Base-by-base conservation (phyloP, 2,888 invertebrate species). In the Metopia argyrocephala region DNA sequence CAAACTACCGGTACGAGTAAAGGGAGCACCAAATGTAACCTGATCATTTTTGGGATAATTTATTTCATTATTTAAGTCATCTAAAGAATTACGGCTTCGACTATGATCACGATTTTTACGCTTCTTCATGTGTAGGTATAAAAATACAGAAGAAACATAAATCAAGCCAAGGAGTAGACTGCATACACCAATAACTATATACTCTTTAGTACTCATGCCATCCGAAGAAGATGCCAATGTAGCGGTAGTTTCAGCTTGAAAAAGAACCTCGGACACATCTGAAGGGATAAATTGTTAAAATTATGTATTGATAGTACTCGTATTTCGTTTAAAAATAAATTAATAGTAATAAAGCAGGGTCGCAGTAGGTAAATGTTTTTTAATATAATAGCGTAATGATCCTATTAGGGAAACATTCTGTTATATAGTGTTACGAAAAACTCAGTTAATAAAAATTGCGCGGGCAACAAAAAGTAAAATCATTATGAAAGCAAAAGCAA, bases 101-200 rank as follows among this genome's bases (percentile, higher is more conserved):
- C 88, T 82, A 20, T 87, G 87, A 5, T 86, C 84, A 20, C 87
- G 86, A 56, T 61, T 85, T 84, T 93, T 92, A 50, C 93, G 92
- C 89, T 93, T 95, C 85, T 95, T 92, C 83, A 96, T 93, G 88
- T 96, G 95, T 57, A 97, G 89, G 87, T 96, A 97, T 15, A 96
- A 92, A 79, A 96, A 94, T 23, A 96, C 95, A 5, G 96, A 96
- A 0, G 96, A 95, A 20, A 96, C 95, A 89, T 97, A 97, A 85
- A 96, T 95, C 38, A 96, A 92, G 0, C 96, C 96, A n/a, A 97
- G 91, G n/a, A 96, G 91, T 20, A 96, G 92, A 20, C 96, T 95
- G 85, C 95, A 95, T 59, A 96, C 92, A 31, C 95, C 96, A 76
- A 97, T 96, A 0, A 96, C 95, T 21, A 96, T 93, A 86, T 96